Evolutionary conservation across 2,888 invertebrate species (phyloP), one percentile per base, ranked within the genome.

Genomic region (Lydus trimaculatus): DNA sequence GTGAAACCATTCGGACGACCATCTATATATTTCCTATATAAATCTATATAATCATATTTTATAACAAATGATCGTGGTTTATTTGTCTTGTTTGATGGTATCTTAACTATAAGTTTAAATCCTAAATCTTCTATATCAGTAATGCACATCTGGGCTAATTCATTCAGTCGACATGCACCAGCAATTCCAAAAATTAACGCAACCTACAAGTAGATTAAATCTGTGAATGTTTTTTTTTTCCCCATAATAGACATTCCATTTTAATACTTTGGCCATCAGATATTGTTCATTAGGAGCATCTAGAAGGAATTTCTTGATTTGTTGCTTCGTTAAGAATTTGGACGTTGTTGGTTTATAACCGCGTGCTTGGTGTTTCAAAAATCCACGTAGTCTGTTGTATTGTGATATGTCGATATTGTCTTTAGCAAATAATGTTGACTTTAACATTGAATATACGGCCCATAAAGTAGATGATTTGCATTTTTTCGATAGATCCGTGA

Each of bases 341-440:
- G 79, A 75, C 70, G 77, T 77, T 71, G 79, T 78, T 28, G 73
- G 60, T 36, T 61, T 39, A 65, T 73, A 79, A 56, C 79, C 80
- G 7, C 66, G 69, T n/a, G 69, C 67, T 61, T 76, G 72, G 58
- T 69, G 67, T 69, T 75, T 77, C 58, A 79, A 64, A 62, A 76
- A 78, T 3, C 65, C 66, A 9, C 62, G 25, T 25, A 69, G 17
- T 64, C 61, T 70, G 23, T 33, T 11, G 43, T 67, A 70, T 36
- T 56, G 66, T 13, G 43, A 17, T 31, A 71, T 66, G 31, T 71
- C 58, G 23, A 66, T 58, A 36, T 66, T 48, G 9, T 71, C 28
- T 33, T 68, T 65, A 23, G 66, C 31, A 11, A 28, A 58, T 11
- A 71, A 39, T 5, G 66, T 68, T 11, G 59, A 31, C 58, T 33